A percentile compares a stretch with the other conserved stretches of the same genome.
These are phyloP conservation scores for Scatophagus argus DNA, from an alignment of 2,113 vertebrate species.

Conservation along the genomic window DNA sequence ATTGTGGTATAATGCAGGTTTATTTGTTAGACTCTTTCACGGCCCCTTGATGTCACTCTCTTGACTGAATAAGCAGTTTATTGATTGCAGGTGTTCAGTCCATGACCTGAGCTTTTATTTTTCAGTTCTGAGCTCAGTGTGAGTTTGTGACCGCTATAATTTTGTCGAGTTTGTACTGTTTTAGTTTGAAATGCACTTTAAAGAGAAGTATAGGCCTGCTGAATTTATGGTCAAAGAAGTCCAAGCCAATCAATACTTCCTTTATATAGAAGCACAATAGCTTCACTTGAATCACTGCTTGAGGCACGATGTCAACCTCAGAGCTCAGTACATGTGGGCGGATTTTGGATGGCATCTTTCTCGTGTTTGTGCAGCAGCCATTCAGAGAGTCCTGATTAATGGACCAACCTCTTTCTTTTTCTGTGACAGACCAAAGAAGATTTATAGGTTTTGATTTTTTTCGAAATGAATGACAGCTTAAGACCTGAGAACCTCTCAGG, in stretches of 20 bases:
- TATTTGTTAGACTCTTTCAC: too few species aligned
- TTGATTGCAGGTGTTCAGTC: not conserved
- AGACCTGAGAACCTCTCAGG: not conserved
- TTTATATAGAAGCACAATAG: slow-evolving; percentile 27
- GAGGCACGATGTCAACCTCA: slow-evolving; percentile 11
- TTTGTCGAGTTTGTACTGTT: not conserved
- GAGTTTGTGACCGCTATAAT: not conserved
- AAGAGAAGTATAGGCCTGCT: not conserved
- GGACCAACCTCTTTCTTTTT: not conserved
- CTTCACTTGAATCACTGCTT: slow-evolving; percentile 1
- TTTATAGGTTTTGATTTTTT: not conserved
- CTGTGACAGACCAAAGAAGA: not conserved
- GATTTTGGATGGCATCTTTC: slow-evolving; percentile 15
- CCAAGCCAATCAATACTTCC: slow-evolving; percentile 15
- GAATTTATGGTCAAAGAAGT: not conserved
- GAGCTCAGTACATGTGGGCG: slow-evolving; percentile 1
- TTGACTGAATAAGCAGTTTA: not conserved
- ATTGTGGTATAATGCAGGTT: too few species aligned
- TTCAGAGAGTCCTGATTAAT: slow-evolving; percentile 27
- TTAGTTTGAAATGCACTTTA: not conserved
- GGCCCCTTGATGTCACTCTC: too few species aligned
- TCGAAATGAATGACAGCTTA: slow-evolving; percentile 1
- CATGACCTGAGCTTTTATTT: not conserved
- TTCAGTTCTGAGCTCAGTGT: not conserved
- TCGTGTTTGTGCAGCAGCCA: slow-evolving; percentile 6